These are phyloP conservation scores for Liparis tanakae DNA, from an alignment of 2,797 vertebrate genomes.

Conservation along the genomic window DNA sequence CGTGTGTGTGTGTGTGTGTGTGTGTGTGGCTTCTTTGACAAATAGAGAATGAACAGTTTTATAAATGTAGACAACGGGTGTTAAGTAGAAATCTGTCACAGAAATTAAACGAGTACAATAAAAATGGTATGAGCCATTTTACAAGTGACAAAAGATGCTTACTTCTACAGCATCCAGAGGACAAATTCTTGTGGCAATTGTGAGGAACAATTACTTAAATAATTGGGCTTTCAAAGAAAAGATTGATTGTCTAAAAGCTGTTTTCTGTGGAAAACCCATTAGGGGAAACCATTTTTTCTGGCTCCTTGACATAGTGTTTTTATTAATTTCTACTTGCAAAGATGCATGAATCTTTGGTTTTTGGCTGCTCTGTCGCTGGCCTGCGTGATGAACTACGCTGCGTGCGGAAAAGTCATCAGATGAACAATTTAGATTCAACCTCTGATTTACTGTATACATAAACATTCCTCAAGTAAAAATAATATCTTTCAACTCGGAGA, in stretches of 20 bases:
- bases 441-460: constrained; percentile 75
- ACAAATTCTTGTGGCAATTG: constrained; percentile 85
- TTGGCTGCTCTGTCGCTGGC: constrained; percentile 73
- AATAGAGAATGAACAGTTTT: constrained; percentile 71
- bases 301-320: constrained; percentile 86
- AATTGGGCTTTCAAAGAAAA: constrained; percentile 85
- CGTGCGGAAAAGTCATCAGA: constrained; percentile 70
- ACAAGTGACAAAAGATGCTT: constrained; percentile 83
- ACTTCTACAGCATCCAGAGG: constrained; percentile 82
- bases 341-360: constrained; percentile 83
- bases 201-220: constrained; percentile 89
- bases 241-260: constrained; percentile 88
- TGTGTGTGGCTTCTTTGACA: constrained; percentile 52
- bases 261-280: constrained; percentile 88
- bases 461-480: constrained; percentile 52
- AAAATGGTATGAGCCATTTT: constrained; percentile 78
- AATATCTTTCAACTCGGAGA: constrained; percentile 34
- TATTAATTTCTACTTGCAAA: constrained; percentile 86
- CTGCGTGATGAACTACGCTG: constrained; percentile 77
- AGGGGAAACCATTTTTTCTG: constrained; percentile 85
- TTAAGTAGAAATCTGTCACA: constrained; percentile 66
- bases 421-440: constrained; percentile 80
- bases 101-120: constrained; percentile 80
- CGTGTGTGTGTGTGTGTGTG: constrained; percentile 20
- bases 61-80: constrained; percentile 74